Percentiles rank a stretch among this genome's conserved stretches.
These are phyloP conservation scores for Lanius collurio DNA, from an alignment of 2,113 vertebrate species.

Conservation along the genomic window DNA sequence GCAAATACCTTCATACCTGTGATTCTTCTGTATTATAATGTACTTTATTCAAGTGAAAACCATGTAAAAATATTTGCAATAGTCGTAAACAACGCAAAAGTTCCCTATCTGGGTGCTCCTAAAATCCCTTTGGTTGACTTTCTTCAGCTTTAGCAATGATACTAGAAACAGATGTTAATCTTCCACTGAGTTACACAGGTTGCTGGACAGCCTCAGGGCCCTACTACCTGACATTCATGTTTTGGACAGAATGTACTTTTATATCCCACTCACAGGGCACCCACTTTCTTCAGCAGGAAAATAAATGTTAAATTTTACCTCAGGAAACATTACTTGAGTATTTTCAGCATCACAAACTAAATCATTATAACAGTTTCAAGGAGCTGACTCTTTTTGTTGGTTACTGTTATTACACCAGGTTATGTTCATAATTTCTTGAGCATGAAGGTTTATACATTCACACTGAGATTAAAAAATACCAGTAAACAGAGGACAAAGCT, in stretches of 20 bases:
- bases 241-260: conserved; percentile 7
- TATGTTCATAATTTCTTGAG: not conserved
- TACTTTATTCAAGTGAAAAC: not conserved
- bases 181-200: not conserved
- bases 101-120: not conserved
- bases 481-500: conserved; percentile 3
- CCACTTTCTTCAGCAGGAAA: not conserved
- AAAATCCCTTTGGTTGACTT: not conserved
- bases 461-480: not conserved
- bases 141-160: not conserved
- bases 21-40: not conserved
- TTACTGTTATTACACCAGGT: not conserved
- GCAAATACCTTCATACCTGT: not conserved
- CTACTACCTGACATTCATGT: not conserved
- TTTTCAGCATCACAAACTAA: not conserved
- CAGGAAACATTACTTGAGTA: not conserved
- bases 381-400: not conserved
- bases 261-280: not conserved
- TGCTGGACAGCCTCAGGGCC: conserved; percentile 4
- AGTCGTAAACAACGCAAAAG: not conserved
- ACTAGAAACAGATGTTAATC: conserved; percentile 15
- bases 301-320: not conserved
- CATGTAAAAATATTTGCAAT: not conserved
- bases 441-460: not conserved
- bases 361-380: not conserved